Percentiles rank a stretch among this genome's conserved stretches.
Conservation (phyloP, 2,888 invertebrate genomes). For the Lasioglossum leucozonium region DNA sequence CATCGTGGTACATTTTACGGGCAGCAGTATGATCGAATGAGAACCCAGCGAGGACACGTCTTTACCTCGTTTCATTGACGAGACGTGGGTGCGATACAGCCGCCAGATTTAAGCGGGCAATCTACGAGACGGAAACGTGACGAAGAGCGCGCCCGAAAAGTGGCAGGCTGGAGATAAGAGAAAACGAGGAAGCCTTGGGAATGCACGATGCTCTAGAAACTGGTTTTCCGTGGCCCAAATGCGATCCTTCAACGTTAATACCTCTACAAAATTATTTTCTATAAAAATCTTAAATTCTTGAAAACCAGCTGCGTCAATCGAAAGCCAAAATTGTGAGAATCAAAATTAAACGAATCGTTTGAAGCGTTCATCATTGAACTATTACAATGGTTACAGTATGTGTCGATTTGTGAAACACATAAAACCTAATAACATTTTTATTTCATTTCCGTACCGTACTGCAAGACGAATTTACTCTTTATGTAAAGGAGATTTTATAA, state of each 20-base stretch:
- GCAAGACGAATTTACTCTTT: neutral
- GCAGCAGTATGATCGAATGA: neutral
- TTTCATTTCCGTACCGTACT: neutral
- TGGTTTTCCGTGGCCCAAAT: neutral
- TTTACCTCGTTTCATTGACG: constrained; percentile 19
- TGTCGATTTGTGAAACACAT: neutral
- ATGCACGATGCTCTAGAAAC: neutral
- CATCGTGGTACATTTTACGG: neutral
- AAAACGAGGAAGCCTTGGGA: neutral
- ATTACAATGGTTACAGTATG: neutral
- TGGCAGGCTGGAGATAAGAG: constrained; percentile 36
- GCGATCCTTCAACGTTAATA: neutral
- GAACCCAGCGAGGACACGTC: constrained; percentile 4
- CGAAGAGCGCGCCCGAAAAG: constrained; percentile 33
- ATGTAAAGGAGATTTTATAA: neutral
- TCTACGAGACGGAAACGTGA: constrained; percentile 38
- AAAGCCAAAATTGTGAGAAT: neutral
- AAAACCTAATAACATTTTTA: neutral
- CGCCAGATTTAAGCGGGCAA: constrained; percentile 23
- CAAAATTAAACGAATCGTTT: neutral
- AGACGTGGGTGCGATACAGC: constrained; percentile 2
- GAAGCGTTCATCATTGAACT: neutral
- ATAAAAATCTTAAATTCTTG: neutral
- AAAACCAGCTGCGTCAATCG: neutral
- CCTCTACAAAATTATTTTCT: neutral